These are phyloP conservation scores for Byasa hedistus DNA, from an alignment of 2,888 invertebrate genomes.

Conservation along the genomic window DNA sequence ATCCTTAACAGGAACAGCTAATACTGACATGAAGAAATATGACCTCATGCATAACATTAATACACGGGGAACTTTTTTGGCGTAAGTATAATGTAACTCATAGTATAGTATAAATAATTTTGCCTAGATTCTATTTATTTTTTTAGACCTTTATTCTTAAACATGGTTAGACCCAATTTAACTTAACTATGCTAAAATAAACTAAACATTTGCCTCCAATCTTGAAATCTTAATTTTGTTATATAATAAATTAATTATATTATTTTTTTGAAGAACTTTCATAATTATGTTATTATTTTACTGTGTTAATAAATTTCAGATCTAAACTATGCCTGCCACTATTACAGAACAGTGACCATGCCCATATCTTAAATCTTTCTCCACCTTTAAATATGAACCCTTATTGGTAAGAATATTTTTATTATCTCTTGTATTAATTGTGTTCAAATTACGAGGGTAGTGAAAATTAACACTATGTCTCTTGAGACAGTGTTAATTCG, in stretches of 20 bases:
- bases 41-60: constrained; percentile 98
- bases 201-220: no score
- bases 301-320: constrained; percentile 65
- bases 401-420: constrained; percentile 82
- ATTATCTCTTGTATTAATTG: background rate
- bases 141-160: no score
- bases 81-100: constrained; percentile 80
- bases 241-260: no score
- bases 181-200: no score
- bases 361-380: constrained; percentile 96
- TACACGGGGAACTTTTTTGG: constrained; percentile 95
- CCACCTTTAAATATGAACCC: constrained; percentile 95
- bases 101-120: background rate
- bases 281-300: no score
- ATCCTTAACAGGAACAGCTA: constrained; percentile 87
- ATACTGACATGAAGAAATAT: constrained; percentile 96
- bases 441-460: background rate
- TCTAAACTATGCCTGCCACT: constrained; percentile 94
- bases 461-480: background rate
- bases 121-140: background rate
- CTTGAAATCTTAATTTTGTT: no score
- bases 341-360: constrained; percentile 91
- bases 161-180: no score
- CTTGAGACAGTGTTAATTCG: no score
- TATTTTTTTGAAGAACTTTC: no score